Evolutionary conservation across 92 coral and sea anemone species (phyloP), one percentile per base, ranked within the genome.

Genomic region (Phenganax marumi): DNA sequence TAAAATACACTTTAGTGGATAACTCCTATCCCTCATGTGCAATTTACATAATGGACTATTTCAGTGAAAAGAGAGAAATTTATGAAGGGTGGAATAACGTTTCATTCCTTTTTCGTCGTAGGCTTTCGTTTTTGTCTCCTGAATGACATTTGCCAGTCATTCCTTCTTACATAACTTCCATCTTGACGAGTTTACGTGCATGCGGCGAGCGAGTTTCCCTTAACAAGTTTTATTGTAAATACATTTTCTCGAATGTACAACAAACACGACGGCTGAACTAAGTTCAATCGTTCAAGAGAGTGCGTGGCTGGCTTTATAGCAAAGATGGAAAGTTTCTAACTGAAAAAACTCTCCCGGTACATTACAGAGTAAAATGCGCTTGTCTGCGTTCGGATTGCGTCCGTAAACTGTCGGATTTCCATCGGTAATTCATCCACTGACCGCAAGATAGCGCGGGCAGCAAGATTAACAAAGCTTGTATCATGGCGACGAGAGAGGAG

Each of bases 401-500:
- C 23, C 57, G 77, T 48, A 23, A 48, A 48, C n/a, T 11, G 57
- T 50, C 77, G 77, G 77, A 50, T 4, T 4, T 3, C 25, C 1
- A 0, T 50, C 77, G 77, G 77, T 48, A 48, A 18, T 0, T 25
- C 0, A 50, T 17, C 21, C 26, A 49, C 79, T 74, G 79, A 17
- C 43, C 57, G 10, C 39, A 39, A 25, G 23, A 21, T 76, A 54
- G 6, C 48, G 81, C 52, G 52, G 81, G 81, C 81, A 8, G 17
- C 3, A 54, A 50, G 11, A 68, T 76, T 76, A 68, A 54, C 62
- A 43, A 43, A 25, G 72, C 68, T 62, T 62, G 62, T 25, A 55
- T 54, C 81, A 76, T 76, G 81, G 81, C 68, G 81, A 76, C 81
- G 39, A 25, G 50, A 24, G n/a, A 14, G 7, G 52, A 18, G 49